Conservation (phyloP, 2,113 vertebrate species). For the Alligator sinensis region DNA sequence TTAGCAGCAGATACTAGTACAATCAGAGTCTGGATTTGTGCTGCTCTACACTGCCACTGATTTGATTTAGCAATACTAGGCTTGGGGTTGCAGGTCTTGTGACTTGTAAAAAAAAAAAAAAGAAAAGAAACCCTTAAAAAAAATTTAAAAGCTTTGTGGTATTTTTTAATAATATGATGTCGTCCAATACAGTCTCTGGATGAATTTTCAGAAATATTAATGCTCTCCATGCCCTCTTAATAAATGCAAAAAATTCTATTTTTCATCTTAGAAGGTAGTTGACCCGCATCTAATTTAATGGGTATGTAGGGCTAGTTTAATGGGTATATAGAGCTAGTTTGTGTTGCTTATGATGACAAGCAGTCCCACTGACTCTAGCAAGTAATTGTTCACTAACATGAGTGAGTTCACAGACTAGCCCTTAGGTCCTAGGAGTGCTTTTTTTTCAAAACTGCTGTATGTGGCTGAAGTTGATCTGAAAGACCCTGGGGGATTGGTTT, state of each 20-base stretch:
- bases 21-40: not conserved
- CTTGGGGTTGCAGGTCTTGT: not conserved
- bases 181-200: not conserved
- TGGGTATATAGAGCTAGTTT: not conserved
- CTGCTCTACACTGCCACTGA: not conserved
- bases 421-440: not conserved
- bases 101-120: not conserved
- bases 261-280: not conserved
- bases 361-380: not conserved
- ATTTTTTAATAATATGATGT: not conserved
- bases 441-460: not conserved
- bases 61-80: constrained; percentile 31
- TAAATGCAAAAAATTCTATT: not conserved
- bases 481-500: not conserved
- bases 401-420: not conserved
- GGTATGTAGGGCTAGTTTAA: not conserved
- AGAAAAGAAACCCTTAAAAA: not conserved
- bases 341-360: not conserved
- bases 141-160: not conserved
- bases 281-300: not conserved
- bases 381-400: not conserved
- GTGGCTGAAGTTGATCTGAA: not conserved
- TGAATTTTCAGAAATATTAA: not conserved
- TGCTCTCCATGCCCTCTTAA: not conserved
- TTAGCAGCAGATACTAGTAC: not conserved